Base-by-base conservation (phyloP, 2,797 vertebrate genomes). In the Anolis apletophallus region DNA sequence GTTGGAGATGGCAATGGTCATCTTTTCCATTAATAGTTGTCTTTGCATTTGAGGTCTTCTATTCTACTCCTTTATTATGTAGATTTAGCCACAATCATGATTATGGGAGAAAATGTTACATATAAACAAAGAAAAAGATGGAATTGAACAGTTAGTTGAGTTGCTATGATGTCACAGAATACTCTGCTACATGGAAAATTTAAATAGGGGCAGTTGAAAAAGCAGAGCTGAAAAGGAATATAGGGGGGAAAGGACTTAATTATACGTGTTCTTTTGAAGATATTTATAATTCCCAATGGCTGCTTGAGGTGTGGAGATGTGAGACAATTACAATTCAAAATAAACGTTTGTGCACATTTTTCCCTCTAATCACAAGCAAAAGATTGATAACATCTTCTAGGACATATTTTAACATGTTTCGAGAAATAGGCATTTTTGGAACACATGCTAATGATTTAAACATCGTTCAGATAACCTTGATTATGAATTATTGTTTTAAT, bases 341-440 rank as follows among this genome's bases (percentile, higher is more conserved):
- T 21, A 76, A 72, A 61, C 40, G 5, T 64, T 16, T 50, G 50
- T 73, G 13, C 36, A 34, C 64, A 19, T 64, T 5, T 64, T 29
- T 86, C 12, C 29, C 16, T 1, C 23, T 40, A 81, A 17, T 21
- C n/a, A 26, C 36, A 85, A 16, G 13, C 29, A 81, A 68, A 86
- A 64, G 50, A 3, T 32, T 68, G 59, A 19, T 83, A 40, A 21
- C 46, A 76, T 71, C 79, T 46, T 80, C 76, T 80, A 85, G 57
- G 80, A 69, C 34, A 61, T 85, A 40, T 29, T 64, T 29, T 85
- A 67, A 80, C 3, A 46, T 14, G 40, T 68, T 87, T 54, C 75
- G 89, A 72, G 71, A 57, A 73, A 32, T 16, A 23, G 52, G 67
- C 21, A 21, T 71, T 32, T 67, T 57, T 88, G 1, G 0, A 0